Base-by-base conservation (phyloP, 2,888 invertebrate genomes). In the Mylabris sibirica region DNA sequence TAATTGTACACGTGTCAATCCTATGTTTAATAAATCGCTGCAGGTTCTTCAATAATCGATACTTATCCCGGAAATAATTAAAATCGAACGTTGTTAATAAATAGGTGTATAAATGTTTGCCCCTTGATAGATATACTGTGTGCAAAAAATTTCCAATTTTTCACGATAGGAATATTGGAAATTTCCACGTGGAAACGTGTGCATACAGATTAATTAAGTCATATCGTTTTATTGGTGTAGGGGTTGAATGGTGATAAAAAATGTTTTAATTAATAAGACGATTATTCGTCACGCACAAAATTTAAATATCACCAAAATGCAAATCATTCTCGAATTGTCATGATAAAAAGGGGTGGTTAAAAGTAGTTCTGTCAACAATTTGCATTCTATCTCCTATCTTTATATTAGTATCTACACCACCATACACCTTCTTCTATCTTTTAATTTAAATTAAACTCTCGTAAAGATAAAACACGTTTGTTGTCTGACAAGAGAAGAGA, bases 371-470 rank as follows among this genome's bases (percentile, higher is more conserved):
- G 80, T 80, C 80, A 80, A 80, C 80, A 80, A 79, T 81, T 81
- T 80, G 78, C 79, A 81, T 80, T 80, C 79, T 79, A 81, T 79
- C 80, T 79, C 80, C 30, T 30, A 30, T 30, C 4, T 30, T 8
- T 30, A 6, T 30, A 30, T n/a, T 30, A 30, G 4, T 30, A 30
- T 30, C 30, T 30, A 30, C 30, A 30, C 30, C 30, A 30, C n/a
- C n/a, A n/a, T n/a, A n/a, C 8, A 30, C 30, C 30, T 30, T 30
- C 30, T 30, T 30, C 30, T 30, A 30, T 30, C 80, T 82, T 82
- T 83, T 84, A 84, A 83, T 84, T 30, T 83, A 82, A 84, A 83
- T 82, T 81, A 82, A 82, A 81, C 78, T 78, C 81, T 78, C 81
- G 80, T 80, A 82, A 83, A 82, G 81, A 82, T 81, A 78, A 80